Base-by-base conservation (phyloP, 2,113 vertebrate genomes). In the Dicerorhinus sumatrensis region DNA sequence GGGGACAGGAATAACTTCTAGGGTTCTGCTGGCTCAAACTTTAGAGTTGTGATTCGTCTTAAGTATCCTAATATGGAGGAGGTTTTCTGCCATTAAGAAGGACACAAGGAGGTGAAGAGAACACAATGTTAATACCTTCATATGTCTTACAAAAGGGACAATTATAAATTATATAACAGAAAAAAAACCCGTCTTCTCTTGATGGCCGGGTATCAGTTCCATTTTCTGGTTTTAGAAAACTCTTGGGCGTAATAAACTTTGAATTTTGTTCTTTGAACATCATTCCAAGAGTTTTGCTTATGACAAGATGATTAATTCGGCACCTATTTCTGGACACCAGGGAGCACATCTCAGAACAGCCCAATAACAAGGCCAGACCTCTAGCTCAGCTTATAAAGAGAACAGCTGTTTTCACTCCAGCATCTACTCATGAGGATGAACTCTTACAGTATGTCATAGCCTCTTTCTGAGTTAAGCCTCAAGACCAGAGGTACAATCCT, bases 161-260 rank as follows among this genome's bases (percentile, higher is more conserved):
- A 33, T 39, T 81, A 36, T 60, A 67, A 73, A 76, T 81, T 84
- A 69, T 0, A 27, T 4, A 54, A 27, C 0, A 65, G 70, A 73
- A 93, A 92, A 46, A 89, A 54, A 88, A n/a, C 18, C 36, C 16
- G 73, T 20, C 48, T 89, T 95, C 62, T 39, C 29, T 72, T n/a
- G 12, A 54, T 48, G n/a, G 29, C 5, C 5, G 5, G 4, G 20
- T 77, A 82, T 63, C 73, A 21, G 46, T 85, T 72, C 27, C 39
- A 62, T 76, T 94, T 95, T 77, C 48, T 58, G 39, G 9, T 72
- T 83, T 85, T 69, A 91, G 83, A 75, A 92, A 91, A 27, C 54
- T 79, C n/a, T 96, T 42, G 7, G 56, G 63, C 6, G 62, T 63
- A 46, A 82, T 81, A 77, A 94, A 54, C 21, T 85, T 36, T 85